Conservation (phyloP, 2,888 invertebrate species). For the Mythimna pallens region DNA sequence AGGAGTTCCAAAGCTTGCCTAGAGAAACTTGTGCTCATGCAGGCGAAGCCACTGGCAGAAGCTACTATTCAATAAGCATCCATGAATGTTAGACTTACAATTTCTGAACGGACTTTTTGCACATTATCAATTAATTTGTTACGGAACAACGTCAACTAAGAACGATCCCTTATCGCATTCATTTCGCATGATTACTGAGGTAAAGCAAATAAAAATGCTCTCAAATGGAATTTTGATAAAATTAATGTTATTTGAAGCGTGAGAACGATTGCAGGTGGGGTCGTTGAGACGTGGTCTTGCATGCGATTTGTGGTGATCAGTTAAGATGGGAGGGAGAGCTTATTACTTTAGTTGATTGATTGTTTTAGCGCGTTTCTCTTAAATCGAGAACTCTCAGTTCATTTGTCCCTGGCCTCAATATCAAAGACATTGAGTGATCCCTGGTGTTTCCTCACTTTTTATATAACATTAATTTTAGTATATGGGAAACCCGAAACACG, state of each 20-base stretch:
- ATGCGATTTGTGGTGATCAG: constrained; percentile 13
- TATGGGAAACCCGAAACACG: no score
- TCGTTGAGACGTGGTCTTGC: constrained; percentile 4
- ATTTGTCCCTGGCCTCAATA: no score
- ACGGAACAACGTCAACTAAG: constrained; percentile 33
- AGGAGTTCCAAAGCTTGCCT: no score
- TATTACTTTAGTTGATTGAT: background rate
- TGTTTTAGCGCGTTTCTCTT: background rate
- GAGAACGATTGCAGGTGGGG: constrained; percentile 18
- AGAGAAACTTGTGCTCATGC: no score
- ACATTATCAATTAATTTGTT: constrained; percentile 17
- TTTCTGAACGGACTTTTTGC: no score
- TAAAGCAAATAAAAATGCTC: constrained; percentile 49
- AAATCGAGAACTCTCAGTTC: background rate
- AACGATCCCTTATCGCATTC: constrained; percentile 30
- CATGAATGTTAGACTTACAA: no score
- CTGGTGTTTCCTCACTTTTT: no score
- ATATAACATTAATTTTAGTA: no score
- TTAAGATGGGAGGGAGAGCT: background rate
- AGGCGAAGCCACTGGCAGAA: no score
- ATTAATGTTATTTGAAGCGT: constrained; percentile 29
- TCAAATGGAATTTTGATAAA: constrained; percentile 11
- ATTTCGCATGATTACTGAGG: constrained; percentile 47
- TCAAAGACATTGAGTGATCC: no score
- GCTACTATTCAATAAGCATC: no score